Evolutionary conservation across 2,888 invertebrate genomes (phyloP), one percentile per base, ranked within the genome.

Genomic region (Malthinus flaveolus): DNA sequence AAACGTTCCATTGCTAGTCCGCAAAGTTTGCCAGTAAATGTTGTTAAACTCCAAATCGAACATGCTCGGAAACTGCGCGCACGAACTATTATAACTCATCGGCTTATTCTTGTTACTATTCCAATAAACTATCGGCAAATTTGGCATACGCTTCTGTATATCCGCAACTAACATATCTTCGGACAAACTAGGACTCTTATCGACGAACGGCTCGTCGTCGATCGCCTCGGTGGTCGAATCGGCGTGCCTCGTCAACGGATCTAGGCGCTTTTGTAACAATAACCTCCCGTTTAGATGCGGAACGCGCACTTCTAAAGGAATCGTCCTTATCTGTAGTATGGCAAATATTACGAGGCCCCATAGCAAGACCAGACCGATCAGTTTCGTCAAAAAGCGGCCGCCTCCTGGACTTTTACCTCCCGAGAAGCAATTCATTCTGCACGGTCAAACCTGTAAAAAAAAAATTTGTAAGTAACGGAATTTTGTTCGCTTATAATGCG

Each of bases 31-130:
- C 95, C 95, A 95, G 78, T 95, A 95, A 52, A 93, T 86, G 75
- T 95, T 95, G 80, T 94, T 94, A 81, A 93, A 95, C 76, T 95
- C 92, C 63, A 95, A 81, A 72, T 95, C 95, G 78, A 91, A 94
- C 67, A 95, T 88, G 58, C 88, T 91, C 0, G 95, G 95, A 76
- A 92, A 93, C 66, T 89, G 87, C 57, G 92, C 91, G 79, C 93
- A 93, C 59, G 87, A 87, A 68, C 85, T 85, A 77, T 88, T 89
- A 59, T 86, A 83, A 1, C 81, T 83, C 67, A 84, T 82, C 66
- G 87, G 85, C 77, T 90, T 90, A 74, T 90, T 89, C 73, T 89
- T 90, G 75, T 90, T 88, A 66, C 87, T 87, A 75, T 87, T 88
- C 93, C 93, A 94, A 78, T 92, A 93, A 56, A 87, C 86, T 46